These are phyloP conservation scores for Polymixis lichenea DNA, from an alignment of 2,888 invertebrate genomes.

Conservation along the genomic window DNA sequence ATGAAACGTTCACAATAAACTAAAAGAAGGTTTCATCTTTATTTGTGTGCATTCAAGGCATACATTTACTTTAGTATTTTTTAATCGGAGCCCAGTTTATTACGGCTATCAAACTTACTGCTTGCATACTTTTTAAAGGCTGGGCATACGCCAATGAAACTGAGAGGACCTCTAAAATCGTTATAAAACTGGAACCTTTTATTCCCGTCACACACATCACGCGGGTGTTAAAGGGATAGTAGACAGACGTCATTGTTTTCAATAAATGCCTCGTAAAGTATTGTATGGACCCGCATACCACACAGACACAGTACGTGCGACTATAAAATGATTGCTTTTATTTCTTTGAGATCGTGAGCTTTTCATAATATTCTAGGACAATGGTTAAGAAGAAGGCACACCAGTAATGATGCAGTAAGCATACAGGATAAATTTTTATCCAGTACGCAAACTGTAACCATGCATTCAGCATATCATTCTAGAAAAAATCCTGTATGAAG, in stretches of 20 bases:
- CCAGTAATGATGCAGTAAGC: neutral
- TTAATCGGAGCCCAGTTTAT: constrained; percentile 58
- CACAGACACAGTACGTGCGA: constrained; percentile 66
- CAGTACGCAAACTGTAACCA: too few relatives aligned
- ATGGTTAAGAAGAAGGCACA: constrained; percentile 13
- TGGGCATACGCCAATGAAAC: constrained; percentile 16
- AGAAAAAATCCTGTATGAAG: too few relatives aligned
- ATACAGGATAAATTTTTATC: too few relatives aligned
- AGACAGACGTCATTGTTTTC: constrained; percentile 63
- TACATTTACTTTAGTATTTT: constrained; percentile 54
- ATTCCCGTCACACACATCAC: constrained; percentile 53
- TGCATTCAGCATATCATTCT: too few relatives aligned
- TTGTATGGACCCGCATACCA: constrained; percentile 74
- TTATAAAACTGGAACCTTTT: constrained; percentile 60
- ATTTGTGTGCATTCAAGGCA: constrained; percentile 46
- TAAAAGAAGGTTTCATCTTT: constrained; percentile 37
- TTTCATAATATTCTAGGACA: constrained; percentile 40
- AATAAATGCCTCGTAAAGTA: constrained; percentile 71
- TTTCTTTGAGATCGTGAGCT: constrained; percentile 53
- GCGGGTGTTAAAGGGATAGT: constrained; percentile 58
- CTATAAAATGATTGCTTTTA: constrained; percentile 71
- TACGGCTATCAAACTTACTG: constrained; percentile 56
- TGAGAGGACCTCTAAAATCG: constrained; percentile 55
- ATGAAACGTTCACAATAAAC: constrained; percentile 44
- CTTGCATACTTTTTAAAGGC: constrained; percentile 51